These are phyloP conservation scores for Alauda arvensis DNA, from an alignment of 2,797 vertebrate genomes.

Conservation along the genomic window DNA sequence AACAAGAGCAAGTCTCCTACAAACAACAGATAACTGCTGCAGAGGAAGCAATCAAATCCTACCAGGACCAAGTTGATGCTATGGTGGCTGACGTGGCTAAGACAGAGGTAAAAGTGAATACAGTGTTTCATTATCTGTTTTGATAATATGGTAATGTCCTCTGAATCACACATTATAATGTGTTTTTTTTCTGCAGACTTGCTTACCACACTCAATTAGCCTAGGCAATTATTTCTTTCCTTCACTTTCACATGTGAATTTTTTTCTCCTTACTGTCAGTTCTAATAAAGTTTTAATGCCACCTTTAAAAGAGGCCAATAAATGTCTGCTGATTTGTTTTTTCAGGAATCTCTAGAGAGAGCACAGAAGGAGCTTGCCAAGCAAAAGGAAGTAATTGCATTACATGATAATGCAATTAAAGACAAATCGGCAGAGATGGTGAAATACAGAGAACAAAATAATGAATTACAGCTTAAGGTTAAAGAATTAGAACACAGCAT, in stretches of 20 bases:
- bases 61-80: conserved; percentile 80
- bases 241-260: background rate
- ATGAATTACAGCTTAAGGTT: conserved; percentile 86
- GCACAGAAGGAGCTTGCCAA: conserved; percentile 84
- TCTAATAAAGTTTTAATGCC: background rate
- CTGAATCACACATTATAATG: background rate
- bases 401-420: conserved; percentile 85
- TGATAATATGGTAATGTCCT: background rate
- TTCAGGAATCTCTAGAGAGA: conserved; percentile 82
- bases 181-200: background rate
- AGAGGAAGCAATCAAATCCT: conserved; percentile 80
- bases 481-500: conserved; percentile 89
- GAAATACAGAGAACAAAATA: conserved; percentile 80
- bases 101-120: conserved; percentile 78
- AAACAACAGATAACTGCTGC: conserved; percentile 85
- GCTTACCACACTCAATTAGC: background rate
- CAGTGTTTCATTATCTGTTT: background rate
- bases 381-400: conserved; percentile 83
- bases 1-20: conserved; percentile 80
- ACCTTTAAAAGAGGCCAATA: background rate
- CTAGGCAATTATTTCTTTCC: background rate
- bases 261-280: background rate
- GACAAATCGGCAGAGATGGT: conserved; percentile 76
- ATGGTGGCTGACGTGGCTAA: conserved; percentile 78
- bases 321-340: background rate